phyloP scores from a whole-genome alignment of 2,797 vertebrate species.

The Malacoctenus gilli region DNA sequence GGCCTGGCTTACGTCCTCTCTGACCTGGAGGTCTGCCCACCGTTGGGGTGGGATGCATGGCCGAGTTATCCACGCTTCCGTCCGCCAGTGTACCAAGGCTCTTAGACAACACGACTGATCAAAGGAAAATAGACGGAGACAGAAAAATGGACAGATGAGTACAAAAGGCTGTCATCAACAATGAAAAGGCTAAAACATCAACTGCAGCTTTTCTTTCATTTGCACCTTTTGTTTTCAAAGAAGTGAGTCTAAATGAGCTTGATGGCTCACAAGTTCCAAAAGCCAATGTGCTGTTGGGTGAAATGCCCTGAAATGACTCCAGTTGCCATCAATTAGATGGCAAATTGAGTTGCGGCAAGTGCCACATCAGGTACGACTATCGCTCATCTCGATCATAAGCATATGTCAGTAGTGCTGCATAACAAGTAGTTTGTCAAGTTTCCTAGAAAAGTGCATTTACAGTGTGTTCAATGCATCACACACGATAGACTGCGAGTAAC shows the following conservation, averaged over 20 bases:
- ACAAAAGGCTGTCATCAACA: no score
- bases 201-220: no score
- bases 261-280: conserved; percentile 11
- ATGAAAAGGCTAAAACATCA: no score
- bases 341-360: conserved; percentile 30
- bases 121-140: conserved; percentile 16
- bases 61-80: conserved; percentile 85
- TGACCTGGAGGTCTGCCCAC: conserved; percentile 88
- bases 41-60: conserved; percentile 85
- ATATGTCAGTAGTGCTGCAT: not conserved
- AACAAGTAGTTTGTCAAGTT: no score
- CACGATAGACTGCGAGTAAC: not conserved
- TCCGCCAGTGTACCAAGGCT: conserved; percentile 86
- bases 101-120: conserved; percentile 91
- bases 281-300: conserved; percentile 30
- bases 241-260: conserved; percentile 27
- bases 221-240: no score
- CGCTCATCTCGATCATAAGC: not conserved
- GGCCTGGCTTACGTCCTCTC: conserved; percentile 92
- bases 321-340: conserved; percentile 40
- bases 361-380: conserved; percentile 1
- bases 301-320: conserved; percentile 39
- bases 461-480: no score
- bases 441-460: no score
- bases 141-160: no score